Evolutionary conservation across 2,113 vertebrate genomes (phyloP), one percentile per base, ranked within the genome.

Genomic region (Glaucidium brasilianum): DNA sequence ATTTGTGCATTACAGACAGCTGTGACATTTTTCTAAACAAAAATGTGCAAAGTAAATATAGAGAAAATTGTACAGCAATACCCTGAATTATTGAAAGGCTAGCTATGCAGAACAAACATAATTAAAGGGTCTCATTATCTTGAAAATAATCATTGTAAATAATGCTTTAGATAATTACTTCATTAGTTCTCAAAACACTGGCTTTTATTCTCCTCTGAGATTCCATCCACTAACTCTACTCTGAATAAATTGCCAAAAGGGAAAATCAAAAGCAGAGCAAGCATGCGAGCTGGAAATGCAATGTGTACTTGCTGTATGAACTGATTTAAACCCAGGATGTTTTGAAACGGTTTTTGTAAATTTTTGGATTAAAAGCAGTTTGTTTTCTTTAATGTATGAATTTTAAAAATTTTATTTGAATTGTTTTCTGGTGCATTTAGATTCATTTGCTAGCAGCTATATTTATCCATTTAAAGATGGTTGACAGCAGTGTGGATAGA

Each of bases 131-230:
- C 92, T 97, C 84, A 97, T 97, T 97, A 97, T 97, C 92, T 94
- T 92, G 92, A 82, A 95, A 97, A 95, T 96, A 94, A 95, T 88
- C 77, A 92, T 43, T 91, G 95, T 96, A 97, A 97, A 97, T 95
- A 97, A 94, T 95, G 91, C 94, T 97, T 95, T 94, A 82, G 94
- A 97, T 97, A 97, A 97, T 97, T 95, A 97, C 96, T 97, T 96
- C 88, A 94, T 96, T 96, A 94, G 83, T 78, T 94, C 94, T 89
- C 94, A 89, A 92, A 94, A 97, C 86, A 91, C 86, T 95, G 77
- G 69, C 89, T 96, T 95, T 92, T 90, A 91, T 97, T 96, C 84
- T 95, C 95, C 95, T 96, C 89, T 87, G 95, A 97, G 97, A 96
- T 79, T 92, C 89, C 77, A 94, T 67, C 91, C 86, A 66, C 86